Evolutionary conservation across 2,797 vertebrate species (phyloP), one percentile per base, ranked within the genome.

Genomic region (Smutsia temminckii): DNA sequence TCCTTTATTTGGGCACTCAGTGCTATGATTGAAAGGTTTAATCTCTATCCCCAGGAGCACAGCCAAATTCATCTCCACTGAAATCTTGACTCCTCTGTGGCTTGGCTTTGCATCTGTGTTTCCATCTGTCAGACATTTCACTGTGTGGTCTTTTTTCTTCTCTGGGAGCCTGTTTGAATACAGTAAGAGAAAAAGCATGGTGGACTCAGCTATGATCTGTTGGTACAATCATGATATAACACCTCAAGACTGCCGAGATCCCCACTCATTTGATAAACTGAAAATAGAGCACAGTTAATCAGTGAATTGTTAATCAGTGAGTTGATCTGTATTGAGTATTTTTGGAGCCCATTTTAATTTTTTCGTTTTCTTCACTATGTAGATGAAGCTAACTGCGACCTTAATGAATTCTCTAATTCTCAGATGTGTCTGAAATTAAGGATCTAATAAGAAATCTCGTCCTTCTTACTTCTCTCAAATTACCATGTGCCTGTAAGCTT

Each of bases 121-220:
- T 66, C 91, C 91, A 96, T 94, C 91, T 96, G 91, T 75, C 89
- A 61, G 25, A 40, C 53, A 80, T 32, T 93, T 85, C 59, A 12
- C 23, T 86, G 68, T 21, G 5, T 63, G 91, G 32, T 42, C 92
- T 83, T 86, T 75, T 71, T 83, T 86, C 34, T 91, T 91, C 85
- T 89, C 86, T 64, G 32, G 13, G 40, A 89, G 27, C 20, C 34
- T 91, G 14, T 84, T 75, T 91, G 74, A 55, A 88, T 37, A 90
- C n/a, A 37, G 17, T 61, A 64, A 27, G 25, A 17, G 12, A 37
- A 84, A 74, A 83, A 20, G 12, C 18, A 25, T 2, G 69, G 69
- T 12, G 40, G 57, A 55, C 9, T 12, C 29, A 18, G 12, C 6
- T 27, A 57, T 29, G 9, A 21, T 74, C 51, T 46, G 32, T 9